Evolutionary conservation across 2,888 invertebrate genomes (phyloP).

Genomic region (Macropis europaea): DNA sequence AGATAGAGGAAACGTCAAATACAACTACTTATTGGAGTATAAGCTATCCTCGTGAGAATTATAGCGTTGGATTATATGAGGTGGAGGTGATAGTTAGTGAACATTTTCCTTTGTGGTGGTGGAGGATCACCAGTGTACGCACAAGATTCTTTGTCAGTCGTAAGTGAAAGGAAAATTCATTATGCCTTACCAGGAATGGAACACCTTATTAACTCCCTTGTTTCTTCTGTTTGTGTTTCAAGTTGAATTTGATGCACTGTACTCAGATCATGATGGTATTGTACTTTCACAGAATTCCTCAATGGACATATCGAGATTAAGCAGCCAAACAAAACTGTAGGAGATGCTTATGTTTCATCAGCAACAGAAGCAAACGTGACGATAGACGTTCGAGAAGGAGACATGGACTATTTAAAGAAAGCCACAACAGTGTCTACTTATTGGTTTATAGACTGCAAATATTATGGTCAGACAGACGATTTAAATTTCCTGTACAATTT

Average conservation of each 20-base stretch:
- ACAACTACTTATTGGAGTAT: slow-evolving; percentile 84
- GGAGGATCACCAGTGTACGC: slow-evolving; percentile 77
- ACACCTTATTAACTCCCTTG: too few species aligned
- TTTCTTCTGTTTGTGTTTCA: too few species aligned
- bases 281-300: slow-evolving; percentile 82
- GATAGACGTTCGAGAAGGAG: slow-evolving; percentile 83
- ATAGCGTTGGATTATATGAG: slow-evolving; percentile 83
- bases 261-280: too few species aligned
- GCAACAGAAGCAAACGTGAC: slow-evolving; percentile 75
- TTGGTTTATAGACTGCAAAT: slow-evolving; percentile 91
- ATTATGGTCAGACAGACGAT: slow-evolving; percentile 84
- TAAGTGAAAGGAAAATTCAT: slow-evolving; percentile 73
- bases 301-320: slow-evolving; percentile 85
- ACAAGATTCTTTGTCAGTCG: slow-evolving; percentile 80
- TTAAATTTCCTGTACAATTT: slow-evolving; percentile 85
- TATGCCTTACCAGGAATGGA: too few species aligned
- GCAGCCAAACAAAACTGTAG: slow-evolving; percentile 83
- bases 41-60: slow-evolving; percentile 81
- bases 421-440: slow-evolving; percentile 84
- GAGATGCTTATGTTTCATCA: slow-evolving; percentile 84
- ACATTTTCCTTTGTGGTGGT: slow-evolving; percentile 77
- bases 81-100: slow-evolving; percentile 81
- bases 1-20: slow-evolving; percentile 71
- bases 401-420: slow-evolving; percentile 83
- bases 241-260: too few species aligned